Evolutionary conservation across 2,888 invertebrate species (phyloP).

Genomic region (Netelia inedita): DNA sequence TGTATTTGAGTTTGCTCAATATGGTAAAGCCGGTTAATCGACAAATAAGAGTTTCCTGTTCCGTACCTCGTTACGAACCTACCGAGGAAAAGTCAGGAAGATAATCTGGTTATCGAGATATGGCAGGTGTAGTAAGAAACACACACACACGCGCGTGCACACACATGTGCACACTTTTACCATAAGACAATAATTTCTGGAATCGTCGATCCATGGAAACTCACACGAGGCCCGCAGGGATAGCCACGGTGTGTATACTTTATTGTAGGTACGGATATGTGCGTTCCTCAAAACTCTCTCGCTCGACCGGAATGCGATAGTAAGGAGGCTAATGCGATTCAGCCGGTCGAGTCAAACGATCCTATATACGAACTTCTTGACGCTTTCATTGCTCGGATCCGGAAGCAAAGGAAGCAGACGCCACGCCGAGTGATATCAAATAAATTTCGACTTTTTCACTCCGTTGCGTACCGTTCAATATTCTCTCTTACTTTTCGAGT

Average conservation of each 20-base stretch:
- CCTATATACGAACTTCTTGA: constrained; percentile 17
- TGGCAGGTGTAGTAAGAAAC: constrained; percentile 40
- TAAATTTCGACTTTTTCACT: constrained; percentile 37
- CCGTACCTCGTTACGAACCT: constrained; percentile 41
- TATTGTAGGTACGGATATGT: not conserved
- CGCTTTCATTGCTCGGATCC: constrained; percentile 67
- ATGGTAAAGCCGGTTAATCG: constrained; percentile 18
- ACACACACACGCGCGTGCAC: not conserved
- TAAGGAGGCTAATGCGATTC: constrained; percentile 79
- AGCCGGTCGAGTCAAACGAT: constrained; percentile 58
- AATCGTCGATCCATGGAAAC: constrained; percentile 57
- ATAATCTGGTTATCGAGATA: constrained; percentile 45
- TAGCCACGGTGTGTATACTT: not conserved
- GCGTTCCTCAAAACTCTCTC: constrained; percentile 52
- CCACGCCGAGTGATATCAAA: constrained; percentile 28
- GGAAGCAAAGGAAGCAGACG: constrained; percentile 65
- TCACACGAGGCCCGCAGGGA: constrained; percentile 8
- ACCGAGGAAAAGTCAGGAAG: constrained; percentile 55
- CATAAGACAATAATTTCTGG: constrained; percentile 14
- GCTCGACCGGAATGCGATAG: constrained; percentile 66
- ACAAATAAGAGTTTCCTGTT: constrained; percentile 55
- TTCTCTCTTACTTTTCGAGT: not conserved
- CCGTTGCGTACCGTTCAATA: not conserved
- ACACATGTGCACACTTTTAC: too few species aligned
- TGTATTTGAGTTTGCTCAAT: not conserved